Conservation (phyloP, 1,140 invertebrate species). For the Thaumatotibia leucotreta region DNA sequence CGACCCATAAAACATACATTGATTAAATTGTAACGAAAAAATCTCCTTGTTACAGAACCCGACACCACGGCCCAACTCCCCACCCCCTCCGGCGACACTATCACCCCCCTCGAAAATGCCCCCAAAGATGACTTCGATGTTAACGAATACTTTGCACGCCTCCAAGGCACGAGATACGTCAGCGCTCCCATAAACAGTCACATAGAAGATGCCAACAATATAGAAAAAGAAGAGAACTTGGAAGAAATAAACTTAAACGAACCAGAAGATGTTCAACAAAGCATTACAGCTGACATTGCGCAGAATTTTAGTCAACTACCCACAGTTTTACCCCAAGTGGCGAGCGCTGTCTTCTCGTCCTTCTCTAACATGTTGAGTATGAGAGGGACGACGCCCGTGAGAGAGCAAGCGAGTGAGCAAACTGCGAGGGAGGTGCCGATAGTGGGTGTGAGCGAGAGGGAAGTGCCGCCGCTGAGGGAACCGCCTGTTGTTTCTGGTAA, state of each 20-base stretch:
- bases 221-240: slow-evolving; percentile 50
- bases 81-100: slow-evolving; percentile 46
- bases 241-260: slow-evolving; percentile 70
- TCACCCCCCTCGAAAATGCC: slow-evolving; percentile 19
- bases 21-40: not conserved
- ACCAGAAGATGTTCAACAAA: slow-evolving; percentile 54
- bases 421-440: too few species aligned
- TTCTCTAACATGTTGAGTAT: slow-evolving; percentile 75
- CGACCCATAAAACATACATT: too few species aligned
- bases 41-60: slow-evolving; percentile 52
- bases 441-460: slow-evolving; percentile 1
- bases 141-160: slow-evolving; percentile 67
- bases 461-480: slow-evolving; percentile 42
- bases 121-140: slow-evolving; percentile 75
- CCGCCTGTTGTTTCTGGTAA: slow-evolving; percentile 44
- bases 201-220: slow-evolving; percentile 40
- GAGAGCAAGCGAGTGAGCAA: too few species aligned
- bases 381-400: slow-evolving; percentile 59
- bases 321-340: slow-evolving; percentile 74
- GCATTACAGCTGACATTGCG: slow-evolving; percentile 75
- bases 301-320: slow-evolving; percentile 77
- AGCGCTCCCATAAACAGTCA: slow-evolving; percentile 51
- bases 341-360: slow-evolving; percentile 78
- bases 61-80: slow-evolving; percentile 37
- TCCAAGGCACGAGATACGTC: slow-evolving; percentile 65